A percentile compares a stretch with the other conserved stretches of the same genome.
Conservation (phyloP, 1,140 invertebrate genomes). For the Drosophila burlai region DNA sequence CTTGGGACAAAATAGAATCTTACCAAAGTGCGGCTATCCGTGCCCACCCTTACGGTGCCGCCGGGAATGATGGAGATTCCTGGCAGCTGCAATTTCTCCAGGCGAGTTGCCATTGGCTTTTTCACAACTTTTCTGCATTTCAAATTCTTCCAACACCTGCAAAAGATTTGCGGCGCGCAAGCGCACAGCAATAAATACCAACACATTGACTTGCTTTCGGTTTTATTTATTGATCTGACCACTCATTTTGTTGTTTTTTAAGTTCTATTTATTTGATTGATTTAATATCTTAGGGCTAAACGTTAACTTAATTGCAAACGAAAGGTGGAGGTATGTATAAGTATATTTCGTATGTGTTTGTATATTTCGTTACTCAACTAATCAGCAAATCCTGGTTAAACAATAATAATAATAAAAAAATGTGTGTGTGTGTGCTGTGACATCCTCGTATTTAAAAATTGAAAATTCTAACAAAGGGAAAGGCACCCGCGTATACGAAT, state of each 20-base stretch:
- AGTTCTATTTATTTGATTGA: constrained; percentile 45
- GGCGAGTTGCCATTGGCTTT: too few relatives aligned
- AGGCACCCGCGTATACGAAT: constrained; percentile 1
- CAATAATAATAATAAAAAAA: constrained; percentile 7
- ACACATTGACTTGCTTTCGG: not conserved
- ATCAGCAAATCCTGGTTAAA: constrained; percentile 16
- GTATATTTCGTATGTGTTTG: not conserved
- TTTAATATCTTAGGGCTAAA: constrained; percentile 46
- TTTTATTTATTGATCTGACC: constrained; percentile 29
- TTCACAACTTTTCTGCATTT: too few relatives aligned
- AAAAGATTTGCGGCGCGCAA: too few relatives aligned
- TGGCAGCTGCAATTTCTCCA: too few relatives aligned
- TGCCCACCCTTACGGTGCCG: too few relatives aligned
- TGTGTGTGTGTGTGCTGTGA: constrained; percentile 5
- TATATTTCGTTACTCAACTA: constrained; percentile 21
- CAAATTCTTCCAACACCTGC: too few relatives aligned
- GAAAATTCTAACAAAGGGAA: not conserved
- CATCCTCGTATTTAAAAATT: not conserved
- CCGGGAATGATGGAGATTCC: too few relatives aligned
- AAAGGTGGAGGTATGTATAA: constrained; percentile 31
- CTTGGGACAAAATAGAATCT: too few relatives aligned
- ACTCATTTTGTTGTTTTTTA: constrained; percentile 13
- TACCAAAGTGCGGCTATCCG: too few relatives aligned
- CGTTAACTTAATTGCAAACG: constrained; percentile 35
- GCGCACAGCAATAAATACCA: not conserved